A percentile compares a stretch with the other conserved stretches of the same genome.
Conservation (phyloP, 2,797 vertebrate species). For the Tolypeutes matacus region DNA sequence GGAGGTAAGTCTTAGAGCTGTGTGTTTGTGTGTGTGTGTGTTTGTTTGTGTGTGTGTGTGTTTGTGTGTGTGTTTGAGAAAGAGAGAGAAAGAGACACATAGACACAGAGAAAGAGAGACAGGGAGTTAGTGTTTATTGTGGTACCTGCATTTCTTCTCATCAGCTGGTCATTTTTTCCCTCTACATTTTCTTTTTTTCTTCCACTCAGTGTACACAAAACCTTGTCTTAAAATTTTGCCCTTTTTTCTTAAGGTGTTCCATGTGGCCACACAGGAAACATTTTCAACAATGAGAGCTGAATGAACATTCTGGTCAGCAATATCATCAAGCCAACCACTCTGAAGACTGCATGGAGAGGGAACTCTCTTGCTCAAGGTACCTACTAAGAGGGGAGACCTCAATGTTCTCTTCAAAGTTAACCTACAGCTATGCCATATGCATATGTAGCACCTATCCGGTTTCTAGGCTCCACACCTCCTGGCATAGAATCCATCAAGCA, state of each 20-base stretch:
- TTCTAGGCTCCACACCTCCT: slow-evolving; percentile 84
- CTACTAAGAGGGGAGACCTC: slow-evolving; percentile 91
- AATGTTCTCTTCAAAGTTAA: slow-evolving; percentile 93
- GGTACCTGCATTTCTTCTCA: neutral
- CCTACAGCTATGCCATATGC: slow-evolving; percentile 93
- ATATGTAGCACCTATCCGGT: slow-evolving; percentile 94
- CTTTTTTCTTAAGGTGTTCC: slow-evolving; percentile 87
- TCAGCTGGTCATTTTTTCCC: too few relatives aligned
- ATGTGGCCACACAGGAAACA: slow-evolving; percentile 94
- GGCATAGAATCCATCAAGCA: slow-evolving; percentile 60
- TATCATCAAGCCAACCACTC: slow-evolving; percentile 85
- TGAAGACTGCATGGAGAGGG: slow-evolving; percentile 91
- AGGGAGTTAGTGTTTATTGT: too few relatives aligned
- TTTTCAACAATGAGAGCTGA: slow-evolving; percentile 92
- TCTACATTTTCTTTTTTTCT: neutral
- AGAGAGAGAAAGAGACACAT: too few relatives aligned
- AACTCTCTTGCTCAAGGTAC: slow-evolving; percentile 89
- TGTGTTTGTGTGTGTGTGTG: too few relatives aligned
- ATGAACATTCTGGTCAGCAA: slow-evolving; percentile 87
- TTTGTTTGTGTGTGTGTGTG: too few relatives aligned
- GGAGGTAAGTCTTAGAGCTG: too few relatives aligned
- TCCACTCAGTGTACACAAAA: neutral
- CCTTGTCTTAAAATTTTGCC: neutral
- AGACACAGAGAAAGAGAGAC: too few relatives aligned
- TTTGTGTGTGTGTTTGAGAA: too few relatives aligned